Base-by-base conservation (phyloP, 2,888 invertebrate species). In the Drosophila quinaria region DNA sequence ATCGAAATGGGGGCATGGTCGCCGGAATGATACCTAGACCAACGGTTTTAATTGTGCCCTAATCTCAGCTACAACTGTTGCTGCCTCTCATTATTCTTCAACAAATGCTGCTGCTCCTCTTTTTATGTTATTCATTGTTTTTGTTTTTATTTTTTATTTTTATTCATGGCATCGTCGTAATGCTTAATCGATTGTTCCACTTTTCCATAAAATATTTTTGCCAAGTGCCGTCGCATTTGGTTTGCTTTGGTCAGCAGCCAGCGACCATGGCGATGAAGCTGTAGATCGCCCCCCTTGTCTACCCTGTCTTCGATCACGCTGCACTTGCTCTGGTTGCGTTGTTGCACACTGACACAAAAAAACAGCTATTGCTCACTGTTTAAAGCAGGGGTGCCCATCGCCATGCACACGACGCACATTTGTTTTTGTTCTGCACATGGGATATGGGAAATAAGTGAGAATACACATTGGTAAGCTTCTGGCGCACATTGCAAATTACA, bases 171-270 rank as follows among this genome's bases (percentile, higher is more conserved):
- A 78, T 79, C 69, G 70, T 72, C 82, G 85, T 81, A 87, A 82
- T 90, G 83, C 89, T 89, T 86, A 84, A 88, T 89, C 78, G 82
- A 87, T 71, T 90, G 91, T 90, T 90, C 91, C 82, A 91, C 91
- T 91, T 91, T 91, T 91, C 87, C 91, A 90, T 87, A 81, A 91
- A 90, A 80, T 90, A 90, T 91, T 89, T 89, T 82, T 80, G 70
- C 84, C 80, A 89, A 89, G 85, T 83, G 81, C 89, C 86, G 41
- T 69, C 60, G 85, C 89, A 87, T 91, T 90, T 82, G 89, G 85
- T 73, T 74, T 58, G 44, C 55, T 50, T 55, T 55, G 49, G 41
- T n/a, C 41, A 52, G 3, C 25, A 50, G 25, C 39, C 19, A 37
- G 55, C 60, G 61, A 60, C 66, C 56, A 70, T 65, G 56, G 50